Conservation (phyloP, 2,888 invertebrate genomes). For the Nasonovia ribisnigri region DNA sequence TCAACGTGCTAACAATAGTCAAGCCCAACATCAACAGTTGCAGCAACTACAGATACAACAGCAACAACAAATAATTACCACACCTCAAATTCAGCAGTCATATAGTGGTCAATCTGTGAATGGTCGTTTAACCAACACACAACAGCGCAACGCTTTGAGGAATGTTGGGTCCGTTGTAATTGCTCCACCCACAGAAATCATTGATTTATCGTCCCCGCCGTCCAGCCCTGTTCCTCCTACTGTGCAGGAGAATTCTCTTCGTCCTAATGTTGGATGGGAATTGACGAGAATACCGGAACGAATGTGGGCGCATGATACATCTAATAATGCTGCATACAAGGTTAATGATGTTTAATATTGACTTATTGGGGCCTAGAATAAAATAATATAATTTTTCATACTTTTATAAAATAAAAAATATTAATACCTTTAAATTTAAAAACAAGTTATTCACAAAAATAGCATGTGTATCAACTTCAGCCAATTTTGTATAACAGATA, state of each 20-base stretch:
- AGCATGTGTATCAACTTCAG: not conserved
- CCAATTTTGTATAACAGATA: not conserved
- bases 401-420: not conserved
- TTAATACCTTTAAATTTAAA: not conserved
- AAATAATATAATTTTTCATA: not conserved
- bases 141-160: conserved; percentile 48
- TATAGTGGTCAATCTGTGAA: not conserved
- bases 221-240: conserved; percentile 69
- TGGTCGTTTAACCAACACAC: conserved; percentile 22
- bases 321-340: conserved; percentile 42
- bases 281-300: conserved; percentile 42
- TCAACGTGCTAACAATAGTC: conserved; percentile 10
- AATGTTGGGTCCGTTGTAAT: not conserved
- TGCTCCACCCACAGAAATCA: conserved; percentile 70
- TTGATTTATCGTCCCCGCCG: conserved; percentile 73
- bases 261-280: not conserved
- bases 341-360: conserved; percentile 4
- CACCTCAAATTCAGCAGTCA: not conserved
- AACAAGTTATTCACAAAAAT: not conserved
- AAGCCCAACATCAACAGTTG: conserved; percentile 46
- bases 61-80: conserved; percentile 2
- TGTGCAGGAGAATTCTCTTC: not conserved
- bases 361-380: not conserved
- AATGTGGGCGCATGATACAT: not conserved
- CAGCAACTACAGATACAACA: conserved; percentile 22